Percentiles rank a stretch among this genome's conserved stretches.
These are phyloP conservation scores for Nanger granti DNA, from an alignment of 2,113 vertebrate genomes.

Conservation along the genomic window DNA sequence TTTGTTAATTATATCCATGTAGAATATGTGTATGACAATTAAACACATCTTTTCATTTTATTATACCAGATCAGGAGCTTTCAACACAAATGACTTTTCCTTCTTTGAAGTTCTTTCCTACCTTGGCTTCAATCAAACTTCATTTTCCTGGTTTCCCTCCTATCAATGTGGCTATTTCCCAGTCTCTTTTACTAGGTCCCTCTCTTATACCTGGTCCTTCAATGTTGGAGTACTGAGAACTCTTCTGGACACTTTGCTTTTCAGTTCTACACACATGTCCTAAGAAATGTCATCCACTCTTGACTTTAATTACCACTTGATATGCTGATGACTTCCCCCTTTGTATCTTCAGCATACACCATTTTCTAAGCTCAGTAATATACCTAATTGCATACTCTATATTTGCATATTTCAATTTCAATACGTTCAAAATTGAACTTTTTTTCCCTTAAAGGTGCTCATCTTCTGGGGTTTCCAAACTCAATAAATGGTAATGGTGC, in stretches of 20 bases:
- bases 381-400: background rate
- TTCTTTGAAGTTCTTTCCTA: background rate
- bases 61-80: background rate
- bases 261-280: background rate
- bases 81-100: background rate
- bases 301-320: background rate
- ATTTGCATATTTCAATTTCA: background rate
- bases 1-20: background rate
- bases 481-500: background rate
- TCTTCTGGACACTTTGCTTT: background rate
- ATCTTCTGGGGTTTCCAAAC: background rate
- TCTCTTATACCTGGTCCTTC: background rate
- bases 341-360: background rate
- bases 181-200: background rate
- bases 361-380: background rate
- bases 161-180: background rate
- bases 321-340: background rate
- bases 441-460: background rate
- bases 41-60: background rate
- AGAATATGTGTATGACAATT: background rate
- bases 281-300: background rate
- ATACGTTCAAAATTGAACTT: background rate
- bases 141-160: background rate
- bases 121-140: background rate
- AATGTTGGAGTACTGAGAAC: background rate